phyloP scores from a whole-genome alignment of 2,113 vertebrate species.

The Platysteira castanea region DNA sequence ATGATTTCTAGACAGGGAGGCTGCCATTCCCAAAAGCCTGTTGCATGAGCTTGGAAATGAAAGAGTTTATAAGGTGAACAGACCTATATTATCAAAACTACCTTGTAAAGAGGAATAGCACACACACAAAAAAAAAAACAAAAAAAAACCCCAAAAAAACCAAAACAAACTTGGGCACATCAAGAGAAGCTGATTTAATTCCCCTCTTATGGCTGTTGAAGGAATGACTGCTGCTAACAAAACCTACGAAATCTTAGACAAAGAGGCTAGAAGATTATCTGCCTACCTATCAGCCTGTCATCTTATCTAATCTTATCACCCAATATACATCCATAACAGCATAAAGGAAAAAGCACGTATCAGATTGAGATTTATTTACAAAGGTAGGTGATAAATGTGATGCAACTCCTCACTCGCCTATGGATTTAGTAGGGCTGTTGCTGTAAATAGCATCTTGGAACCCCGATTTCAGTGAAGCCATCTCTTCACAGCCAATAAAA shows the following conservation, averaged over 20 bases:
- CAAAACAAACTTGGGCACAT: neutral
- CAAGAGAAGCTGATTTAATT: neutral
- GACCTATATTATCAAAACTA: neutral
- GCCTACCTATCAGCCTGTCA: conserved; percentile 24
- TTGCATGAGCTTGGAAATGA: neutral
- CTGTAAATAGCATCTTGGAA: neutral
- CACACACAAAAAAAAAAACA: neutral
- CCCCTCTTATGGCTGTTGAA: conserved; percentile 20
- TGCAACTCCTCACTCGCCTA: neutral
- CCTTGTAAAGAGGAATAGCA: neutral
- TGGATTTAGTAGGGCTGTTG: neutral
- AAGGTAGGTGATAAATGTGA: neutral
- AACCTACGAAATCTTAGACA: conserved; percentile 22
- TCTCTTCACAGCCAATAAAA: neutral
- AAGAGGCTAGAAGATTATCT: conserved; percentile 32
- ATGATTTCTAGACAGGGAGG: rapidly evolving
- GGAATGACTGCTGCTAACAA: conserved; percentile 11
- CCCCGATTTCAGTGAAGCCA: rapidly evolving
- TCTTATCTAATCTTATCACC: conserved; percentile 25
- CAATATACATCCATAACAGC: neutral
- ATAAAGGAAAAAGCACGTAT: neutral
- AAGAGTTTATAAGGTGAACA: neutral
- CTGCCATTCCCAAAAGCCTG: neutral
- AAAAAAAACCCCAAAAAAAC: too few relatives aligned
- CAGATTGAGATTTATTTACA: conserved; percentile 17